A percentile compares a stretch with the other conserved stretches of the same genome.
Conservation (phyloP, 2,113 vertebrate genomes). For the Capricornis sumatraensis region DNA sequence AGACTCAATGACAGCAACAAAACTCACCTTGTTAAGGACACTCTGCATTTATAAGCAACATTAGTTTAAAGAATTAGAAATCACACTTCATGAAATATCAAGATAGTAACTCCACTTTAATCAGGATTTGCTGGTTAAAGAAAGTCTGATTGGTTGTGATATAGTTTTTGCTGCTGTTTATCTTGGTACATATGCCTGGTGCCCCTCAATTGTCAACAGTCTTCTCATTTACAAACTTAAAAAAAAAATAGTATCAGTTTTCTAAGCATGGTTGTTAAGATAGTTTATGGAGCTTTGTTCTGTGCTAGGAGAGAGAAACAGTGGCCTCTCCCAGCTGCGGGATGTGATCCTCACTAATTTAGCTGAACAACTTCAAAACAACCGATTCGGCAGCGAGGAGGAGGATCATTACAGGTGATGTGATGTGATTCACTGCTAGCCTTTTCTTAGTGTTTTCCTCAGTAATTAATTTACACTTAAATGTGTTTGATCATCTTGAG, state of each 20-base stretch:
- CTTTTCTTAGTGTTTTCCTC: neutral
- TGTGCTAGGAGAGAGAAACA: constrained; percentile 91
- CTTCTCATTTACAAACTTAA: neutral
- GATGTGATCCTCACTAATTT: constrained; percentile 95
- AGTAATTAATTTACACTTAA: neutral
- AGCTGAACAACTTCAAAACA: constrained; percentile 96
- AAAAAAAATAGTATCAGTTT: neutral
- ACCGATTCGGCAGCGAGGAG: constrained; percentile 96
- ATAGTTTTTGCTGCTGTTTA: neutral
- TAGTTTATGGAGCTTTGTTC: constrained; percentile 33
- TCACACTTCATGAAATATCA: neutral
- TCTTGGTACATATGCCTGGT: neutral
- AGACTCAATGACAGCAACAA: neutral
- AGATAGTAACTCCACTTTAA: neutral
- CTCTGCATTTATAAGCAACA: neutral
- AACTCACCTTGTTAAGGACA: neutral
- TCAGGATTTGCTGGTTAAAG: neutral
- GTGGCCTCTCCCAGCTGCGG: constrained; percentile 92
- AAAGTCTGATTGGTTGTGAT: neutral
- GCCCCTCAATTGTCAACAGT: neutral
- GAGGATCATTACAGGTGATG: constrained; percentile 96
- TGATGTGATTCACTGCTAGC: neutral
- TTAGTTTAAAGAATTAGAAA: neutral
- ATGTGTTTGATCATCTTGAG: neutral
- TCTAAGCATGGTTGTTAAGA: neutral